Conservation (phyloP, 2,797 vertebrate species). For the Scyliorhinus canicula region DNA sequence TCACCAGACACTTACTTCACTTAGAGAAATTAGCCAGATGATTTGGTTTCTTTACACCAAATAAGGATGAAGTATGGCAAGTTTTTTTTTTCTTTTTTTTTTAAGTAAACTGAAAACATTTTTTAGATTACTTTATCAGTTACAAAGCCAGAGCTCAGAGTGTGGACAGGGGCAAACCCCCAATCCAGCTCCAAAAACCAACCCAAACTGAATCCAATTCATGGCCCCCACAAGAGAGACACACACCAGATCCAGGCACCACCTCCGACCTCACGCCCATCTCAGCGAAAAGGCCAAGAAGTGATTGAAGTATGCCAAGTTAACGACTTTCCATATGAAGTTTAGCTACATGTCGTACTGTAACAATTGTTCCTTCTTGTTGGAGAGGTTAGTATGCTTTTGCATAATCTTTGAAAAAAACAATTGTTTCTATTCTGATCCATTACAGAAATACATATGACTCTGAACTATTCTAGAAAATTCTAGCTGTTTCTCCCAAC, state of each 20-base stretch:
- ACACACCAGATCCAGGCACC: no score
- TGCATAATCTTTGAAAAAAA: neutral
- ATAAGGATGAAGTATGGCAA: no score
- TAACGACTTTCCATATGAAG: neutral
- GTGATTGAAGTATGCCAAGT: neutral
- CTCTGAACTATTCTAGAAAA: neutral
- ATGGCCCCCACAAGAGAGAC: no score
- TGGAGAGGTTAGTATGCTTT: neutral
- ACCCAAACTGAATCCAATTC: no score
- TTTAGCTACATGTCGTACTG: neutral
- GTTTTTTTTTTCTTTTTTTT: no score
- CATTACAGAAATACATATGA: neutral
- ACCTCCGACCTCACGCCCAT: no score
- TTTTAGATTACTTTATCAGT: no score
- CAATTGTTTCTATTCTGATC: neutral
- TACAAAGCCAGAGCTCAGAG: no score
- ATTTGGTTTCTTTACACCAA: neutral
- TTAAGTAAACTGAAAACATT: no score
- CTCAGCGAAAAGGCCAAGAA: no score
- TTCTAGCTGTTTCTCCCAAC: neutral
- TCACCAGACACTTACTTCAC: neutral
- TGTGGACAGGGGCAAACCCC: no score
- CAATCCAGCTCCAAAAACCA: no score
- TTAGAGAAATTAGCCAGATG: neutral
- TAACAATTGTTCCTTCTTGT: neutral